Percentiles rank a stretch among this genome's conserved stretches.
These are phyloP conservation scores for Brassicogethes aeneus DNA, from an alignment of 2,888 invertebrate species.

Conservation along the genomic window DNA sequence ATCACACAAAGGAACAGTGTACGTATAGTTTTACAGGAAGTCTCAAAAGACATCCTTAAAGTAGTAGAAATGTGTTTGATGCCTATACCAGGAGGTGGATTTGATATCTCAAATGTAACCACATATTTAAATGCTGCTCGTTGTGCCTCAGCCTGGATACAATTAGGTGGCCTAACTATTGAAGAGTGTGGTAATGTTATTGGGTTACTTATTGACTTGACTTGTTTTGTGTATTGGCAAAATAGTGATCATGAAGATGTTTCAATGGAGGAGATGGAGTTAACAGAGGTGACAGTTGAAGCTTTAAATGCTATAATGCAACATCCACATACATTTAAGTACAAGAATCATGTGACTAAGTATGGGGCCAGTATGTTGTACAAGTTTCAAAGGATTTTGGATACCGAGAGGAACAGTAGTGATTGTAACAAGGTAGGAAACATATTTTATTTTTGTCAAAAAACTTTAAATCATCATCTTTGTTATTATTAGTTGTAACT, in stretches of 20 bases:
- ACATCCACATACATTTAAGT: conserved; percentile 55
- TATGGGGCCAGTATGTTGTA: conserved; percentile 51
- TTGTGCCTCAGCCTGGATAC: conserved; percentile 55
- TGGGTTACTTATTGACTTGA: conserved; percentile 36
- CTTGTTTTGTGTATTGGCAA: conserved; percentile 40
- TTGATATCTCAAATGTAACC: conserved; percentile 41
- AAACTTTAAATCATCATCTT: too few species aligned
- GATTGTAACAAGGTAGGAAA: conserved; percentile 37
- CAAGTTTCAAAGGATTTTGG: conserved; percentile 47
- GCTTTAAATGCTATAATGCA: conserved; percentile 50
- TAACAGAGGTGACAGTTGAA: conserved; percentile 54
- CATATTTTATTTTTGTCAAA: too few species aligned
- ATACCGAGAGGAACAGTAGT: conserved; percentile 38
- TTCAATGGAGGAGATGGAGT: conserved; percentile 47
- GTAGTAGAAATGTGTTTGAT: conserved; percentile 39
- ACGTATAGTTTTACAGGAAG: conserved; percentile 37
- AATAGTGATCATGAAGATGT: conserved; percentile 42
- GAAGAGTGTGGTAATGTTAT: conserved; percentile 34
- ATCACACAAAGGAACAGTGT: conserved; percentile 38
- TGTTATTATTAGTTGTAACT: too few species aligned
- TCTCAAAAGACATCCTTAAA: conserved; percentile 40
- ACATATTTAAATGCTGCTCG: conserved; percentile 48
- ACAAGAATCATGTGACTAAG: conserved; percentile 42
- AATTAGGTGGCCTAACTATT: conserved; percentile 43
- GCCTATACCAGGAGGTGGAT: conserved; percentile 33